These are phyloP conservation scores for Acanthochromis polyacanthus DNA, from an alignment of 2,113 vertebrate species.

Conservation along the genomic window DNA sequence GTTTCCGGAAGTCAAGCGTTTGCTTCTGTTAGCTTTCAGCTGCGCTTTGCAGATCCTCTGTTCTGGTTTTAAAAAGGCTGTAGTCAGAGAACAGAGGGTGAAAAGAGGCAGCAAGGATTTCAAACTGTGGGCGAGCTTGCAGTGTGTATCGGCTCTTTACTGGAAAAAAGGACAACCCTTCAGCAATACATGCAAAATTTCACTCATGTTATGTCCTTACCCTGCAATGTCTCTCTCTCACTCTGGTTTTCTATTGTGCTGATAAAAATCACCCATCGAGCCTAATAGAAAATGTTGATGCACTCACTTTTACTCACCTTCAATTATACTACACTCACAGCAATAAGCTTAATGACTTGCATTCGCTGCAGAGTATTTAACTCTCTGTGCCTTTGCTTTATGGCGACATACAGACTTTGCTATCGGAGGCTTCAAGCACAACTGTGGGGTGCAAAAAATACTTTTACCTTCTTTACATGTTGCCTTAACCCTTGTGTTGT, in stretches of 20 bases:
- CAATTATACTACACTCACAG: not conserved
- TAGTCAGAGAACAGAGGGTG: slow-evolving; percentile 50
- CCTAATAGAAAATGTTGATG: not conserved
- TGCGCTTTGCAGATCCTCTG: slow-evolving; percentile 16
- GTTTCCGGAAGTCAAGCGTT: slow-evolving; percentile 20
- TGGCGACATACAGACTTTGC: too few relatives aligned
- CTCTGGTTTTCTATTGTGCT: not conserved
- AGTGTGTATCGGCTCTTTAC: not conserved
- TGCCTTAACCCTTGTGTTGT: too few relatives aligned
- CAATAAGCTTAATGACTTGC: not conserved
- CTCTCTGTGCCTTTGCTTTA: too few relatives aligned
- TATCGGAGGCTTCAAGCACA: too few relatives aligned
- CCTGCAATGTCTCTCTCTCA: not conserved
- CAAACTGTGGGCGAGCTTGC: slow-evolving; percentile 32
- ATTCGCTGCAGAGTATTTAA: not conserved
- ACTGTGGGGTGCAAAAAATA: not conserved
- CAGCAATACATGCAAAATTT: slow-evolving; percentile 9
- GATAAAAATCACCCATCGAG: not conserved
- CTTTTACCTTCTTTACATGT: not conserved
- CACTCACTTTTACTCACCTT: slow-evolving; percentile 5
- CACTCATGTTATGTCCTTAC: not conserved
- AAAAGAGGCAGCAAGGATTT: slow-evolving; percentile 28
- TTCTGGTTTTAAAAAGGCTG: slow-evolving; percentile 39
- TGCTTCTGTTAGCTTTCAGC: slow-evolving; percentile 24
- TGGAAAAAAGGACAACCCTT: slow-evolving; percentile 9